These are phyloP conservation scores for Tenodera sinensis DNA, from an alignment of 2,888 invertebrate genomes.

Conservation along the genomic window DNA sequence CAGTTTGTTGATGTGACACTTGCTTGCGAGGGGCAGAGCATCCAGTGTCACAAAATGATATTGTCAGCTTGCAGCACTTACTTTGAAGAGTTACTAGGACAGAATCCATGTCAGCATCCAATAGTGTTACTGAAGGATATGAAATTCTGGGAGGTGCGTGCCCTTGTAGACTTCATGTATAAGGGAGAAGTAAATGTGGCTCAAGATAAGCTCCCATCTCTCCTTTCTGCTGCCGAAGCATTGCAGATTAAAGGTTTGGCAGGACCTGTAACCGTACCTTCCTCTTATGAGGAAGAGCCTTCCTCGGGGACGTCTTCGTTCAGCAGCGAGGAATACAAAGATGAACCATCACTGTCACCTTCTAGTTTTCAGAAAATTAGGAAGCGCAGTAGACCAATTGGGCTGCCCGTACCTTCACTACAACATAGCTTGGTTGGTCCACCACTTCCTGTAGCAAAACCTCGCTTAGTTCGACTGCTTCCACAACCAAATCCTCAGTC, in stretches of 20 bases:
- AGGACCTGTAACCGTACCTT: conserved; percentile 22
- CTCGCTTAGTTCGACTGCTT: background rate
- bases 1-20: conserved; percentile 86
- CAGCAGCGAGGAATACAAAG: conserved; percentile 12
- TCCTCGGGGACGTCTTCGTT: background rate
- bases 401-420: background rate
- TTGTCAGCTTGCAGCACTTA: conserved; percentile 82
- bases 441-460: background rate
- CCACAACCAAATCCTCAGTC: background rate
- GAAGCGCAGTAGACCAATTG: conserved; percentile 9
- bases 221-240: conserved; percentile 49
- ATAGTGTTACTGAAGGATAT: conserved; percentile 55
- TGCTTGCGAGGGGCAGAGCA: conserved; percentile 80
- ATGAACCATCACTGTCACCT: conserved; percentile 8
- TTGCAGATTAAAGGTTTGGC: conserved; percentile 41
- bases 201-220: conserved; percentile 46
- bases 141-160: conserved; percentile 50
- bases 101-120: conserved; percentile 83
- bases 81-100: conserved; percentile 72
- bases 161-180: conserved; percentile 53
- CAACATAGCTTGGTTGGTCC: background rate
- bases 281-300: conserved; percentile 20
- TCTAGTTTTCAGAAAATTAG: conserved; percentile 1
- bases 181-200: conserved; percentile 51
- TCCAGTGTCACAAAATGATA: conserved; percentile 85